Evolutionary conservation across 2,797 vertebrate species (phyloP).

Genomic region (Parotocinclus haroldoi): DNA sequence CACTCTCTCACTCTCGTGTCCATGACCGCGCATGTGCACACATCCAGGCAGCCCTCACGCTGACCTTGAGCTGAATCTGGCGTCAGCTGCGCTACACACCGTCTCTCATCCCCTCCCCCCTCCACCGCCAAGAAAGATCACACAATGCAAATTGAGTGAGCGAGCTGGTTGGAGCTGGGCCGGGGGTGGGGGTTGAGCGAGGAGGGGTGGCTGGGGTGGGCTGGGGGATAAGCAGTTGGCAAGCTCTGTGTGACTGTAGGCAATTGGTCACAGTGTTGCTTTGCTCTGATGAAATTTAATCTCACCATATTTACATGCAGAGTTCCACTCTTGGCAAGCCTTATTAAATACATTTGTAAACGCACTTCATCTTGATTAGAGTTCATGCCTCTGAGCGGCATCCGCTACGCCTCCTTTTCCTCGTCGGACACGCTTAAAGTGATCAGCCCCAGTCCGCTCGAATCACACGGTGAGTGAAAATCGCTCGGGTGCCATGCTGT

Average conservation of each 20-base stretch:
- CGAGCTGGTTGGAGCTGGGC: constrained; percentile 1
- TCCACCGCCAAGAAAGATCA: constrained; percentile 37
- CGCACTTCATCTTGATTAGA: constrained; percentile 42
- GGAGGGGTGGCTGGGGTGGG: not conserved
- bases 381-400: constrained; percentile 31
- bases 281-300: constrained; percentile 43
- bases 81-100: constrained; percentile 43
- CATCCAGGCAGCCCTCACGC: constrained; percentile 33
- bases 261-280: constrained; percentile 43
- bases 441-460: constrained; percentile 25
- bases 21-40: not conserved
- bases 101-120: constrained; percentile 22
- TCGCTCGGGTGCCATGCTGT: constrained; percentile 9
- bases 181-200: not conserved
- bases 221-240: constrained; percentile 13
- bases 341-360: constrained; percentile 44
- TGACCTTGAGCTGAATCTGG: constrained; percentile 50
- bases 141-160: constrained; percentile 47
- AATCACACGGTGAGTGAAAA: not conserved
- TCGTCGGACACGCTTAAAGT: constrained; percentile 27
- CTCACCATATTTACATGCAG: constrained; percentile 33
- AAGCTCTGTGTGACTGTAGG: constrained; percentile 36
- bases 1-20: not conserved
- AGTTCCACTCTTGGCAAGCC: constrained; percentile 37
- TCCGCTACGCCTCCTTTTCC: constrained; percentile 17